These are phyloP conservation scores for Metridium senile DNA, from an alignment of 92 coral and sea anemone genomes.

Conservation along the genomic window DNA sequence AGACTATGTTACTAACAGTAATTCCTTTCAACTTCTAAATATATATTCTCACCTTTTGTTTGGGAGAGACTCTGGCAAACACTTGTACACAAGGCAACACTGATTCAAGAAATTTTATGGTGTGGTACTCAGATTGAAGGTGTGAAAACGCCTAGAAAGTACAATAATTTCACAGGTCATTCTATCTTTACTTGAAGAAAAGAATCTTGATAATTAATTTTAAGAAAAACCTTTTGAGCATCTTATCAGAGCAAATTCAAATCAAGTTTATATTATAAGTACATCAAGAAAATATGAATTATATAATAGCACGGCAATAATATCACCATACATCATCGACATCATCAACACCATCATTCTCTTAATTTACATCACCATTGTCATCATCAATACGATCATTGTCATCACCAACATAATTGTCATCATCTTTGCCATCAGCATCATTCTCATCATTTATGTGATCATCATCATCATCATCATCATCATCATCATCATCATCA, in stretches of 20 bases:
- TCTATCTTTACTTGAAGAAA: too few species aligned
- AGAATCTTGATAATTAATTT: too few species aligned
- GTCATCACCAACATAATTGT: background rate
- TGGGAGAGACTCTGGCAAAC: conserved; percentile 96
- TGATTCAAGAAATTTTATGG: conserved; percentile 57
- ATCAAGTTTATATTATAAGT: too few species aligned
- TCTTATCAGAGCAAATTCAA: too few species aligned
- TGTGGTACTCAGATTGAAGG: conserved; percentile 56
- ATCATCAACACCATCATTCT: background rate
- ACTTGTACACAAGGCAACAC: conserved; percentile 79
- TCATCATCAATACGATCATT: background rate
- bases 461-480: background rate
- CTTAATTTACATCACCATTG: background rate
- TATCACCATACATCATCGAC: background rate
- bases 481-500: background rate
- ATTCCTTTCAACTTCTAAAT: too few species aligned
- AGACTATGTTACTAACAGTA: too few species aligned
- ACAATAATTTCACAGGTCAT: background rate
- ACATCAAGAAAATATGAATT: background rate
- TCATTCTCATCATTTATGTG: too few species aligned
- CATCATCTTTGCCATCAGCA: background rate
- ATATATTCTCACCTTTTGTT: conserved; percentile 76
- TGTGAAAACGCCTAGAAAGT: conserved; percentile 86
- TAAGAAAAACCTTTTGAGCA: too few species aligned
- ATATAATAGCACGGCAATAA: too few species aligned